These are phyloP conservation scores for Tringa solitaria DNA, from an alignment of 2,113 vertebrate species.

Conservation along the genomic window DNA sequence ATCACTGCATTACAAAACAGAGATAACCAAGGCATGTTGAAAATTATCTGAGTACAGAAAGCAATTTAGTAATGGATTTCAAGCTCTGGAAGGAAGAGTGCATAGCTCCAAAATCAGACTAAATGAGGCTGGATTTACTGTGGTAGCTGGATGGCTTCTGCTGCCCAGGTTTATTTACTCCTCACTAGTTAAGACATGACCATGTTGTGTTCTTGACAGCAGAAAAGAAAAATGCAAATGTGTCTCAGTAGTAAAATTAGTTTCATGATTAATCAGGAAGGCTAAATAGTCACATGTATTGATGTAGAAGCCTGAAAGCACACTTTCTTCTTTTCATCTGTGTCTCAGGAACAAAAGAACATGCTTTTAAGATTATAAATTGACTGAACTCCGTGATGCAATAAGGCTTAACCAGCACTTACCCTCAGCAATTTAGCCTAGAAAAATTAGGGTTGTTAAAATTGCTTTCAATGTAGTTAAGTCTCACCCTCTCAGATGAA, in stretches of 20 bases:
- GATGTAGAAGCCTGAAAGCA: neutral
- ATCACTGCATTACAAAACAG: neutral
- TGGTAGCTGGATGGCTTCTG: neutral
- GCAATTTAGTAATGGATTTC: neutral
- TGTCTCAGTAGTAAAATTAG: neutral
- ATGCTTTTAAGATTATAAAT: neutral
- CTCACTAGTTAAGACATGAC: neutral
- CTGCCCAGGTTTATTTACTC: neutral
- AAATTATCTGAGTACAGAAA: neutral
- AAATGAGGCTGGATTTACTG: neutral
- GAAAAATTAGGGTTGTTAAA: neutral
- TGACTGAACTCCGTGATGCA: neutral
- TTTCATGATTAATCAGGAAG: neutral
- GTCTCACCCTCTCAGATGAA: neutral
- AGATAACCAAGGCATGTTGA: neutral
- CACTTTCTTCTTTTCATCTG: neutral
- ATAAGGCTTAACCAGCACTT: neutral
- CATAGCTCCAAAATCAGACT: neutral
- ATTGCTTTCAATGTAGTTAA: neutral
- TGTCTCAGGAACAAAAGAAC: neutral
- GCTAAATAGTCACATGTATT: neutral
- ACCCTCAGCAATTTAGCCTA: neutral
- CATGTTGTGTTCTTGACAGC: neutral
- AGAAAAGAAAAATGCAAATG: neutral
- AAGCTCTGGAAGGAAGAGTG: neutral